phyloP scores from a whole-genome alignment of 2,888 invertebrate species.

The Amorpha juglandis region DNA sequence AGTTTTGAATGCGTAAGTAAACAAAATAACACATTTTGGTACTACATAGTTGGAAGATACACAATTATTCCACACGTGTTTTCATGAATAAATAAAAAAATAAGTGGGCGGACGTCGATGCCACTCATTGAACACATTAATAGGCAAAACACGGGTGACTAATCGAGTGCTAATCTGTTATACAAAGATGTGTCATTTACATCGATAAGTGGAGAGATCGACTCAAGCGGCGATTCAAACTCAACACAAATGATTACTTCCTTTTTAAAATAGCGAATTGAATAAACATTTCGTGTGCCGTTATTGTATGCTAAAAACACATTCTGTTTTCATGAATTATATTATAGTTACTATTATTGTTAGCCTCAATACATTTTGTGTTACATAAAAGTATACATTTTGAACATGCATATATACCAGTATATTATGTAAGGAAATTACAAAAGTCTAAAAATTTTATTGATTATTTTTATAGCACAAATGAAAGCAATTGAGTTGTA shows the following conservation, averaged over 20 bases:
- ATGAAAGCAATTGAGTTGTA: not conserved
- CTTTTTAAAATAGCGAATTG: conserved; percentile 57
- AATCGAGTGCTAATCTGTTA: conserved; percentile 54
- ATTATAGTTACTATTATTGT: no score
- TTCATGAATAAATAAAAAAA: conserved; percentile 1
- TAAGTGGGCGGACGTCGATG: conserved; percentile 42
- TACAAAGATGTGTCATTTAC: conserved; percentile 55
- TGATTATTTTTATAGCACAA: not conserved
- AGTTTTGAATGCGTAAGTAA: conserved; percentile 46
- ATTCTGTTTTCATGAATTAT: conserved; percentile 5
- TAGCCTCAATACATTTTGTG: not conserved
- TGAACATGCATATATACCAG: not conserved
- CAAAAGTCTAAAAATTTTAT: not conserved
- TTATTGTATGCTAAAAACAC: not conserved
- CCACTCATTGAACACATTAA: conserved; percentile 32
- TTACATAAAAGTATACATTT: conserved; percentile 6
- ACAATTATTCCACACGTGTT: not conserved
- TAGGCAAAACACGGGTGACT: conserved; percentile 49
- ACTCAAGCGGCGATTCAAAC: conserved; percentile 61
- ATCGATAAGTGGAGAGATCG: conserved; percentile 54
- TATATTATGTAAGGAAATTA: conserved; percentile 6
- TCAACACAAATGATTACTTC: conserved; percentile 64
- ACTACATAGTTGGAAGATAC: not conserved
- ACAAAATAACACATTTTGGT: conserved; percentile 10
- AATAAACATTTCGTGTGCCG: conserved; percentile 28